These are phyloP conservation scores for Lasioglossum albipes DNA, from an alignment of 1,140 invertebrate genomes.

Conservation along the genomic window DNA sequence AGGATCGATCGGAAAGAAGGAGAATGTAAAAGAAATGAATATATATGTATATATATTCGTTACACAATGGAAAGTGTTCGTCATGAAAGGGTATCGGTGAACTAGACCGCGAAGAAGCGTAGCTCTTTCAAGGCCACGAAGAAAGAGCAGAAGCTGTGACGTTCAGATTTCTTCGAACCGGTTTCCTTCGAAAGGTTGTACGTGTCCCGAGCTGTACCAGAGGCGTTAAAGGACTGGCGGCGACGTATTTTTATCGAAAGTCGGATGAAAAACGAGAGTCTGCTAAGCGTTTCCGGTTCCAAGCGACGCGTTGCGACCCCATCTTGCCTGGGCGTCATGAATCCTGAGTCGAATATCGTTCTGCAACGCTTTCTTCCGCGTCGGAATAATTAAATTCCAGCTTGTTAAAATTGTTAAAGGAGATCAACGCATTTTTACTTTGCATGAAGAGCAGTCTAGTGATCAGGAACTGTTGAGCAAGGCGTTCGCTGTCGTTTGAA, in stretches of 20 bases:
- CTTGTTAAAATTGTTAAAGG: no score
- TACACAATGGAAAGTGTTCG: conserved; percentile 80
- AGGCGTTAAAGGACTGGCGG: conserved; percentile 9
- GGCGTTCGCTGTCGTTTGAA: no score
- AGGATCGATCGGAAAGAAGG: not conserved
- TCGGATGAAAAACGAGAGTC: not conserved
- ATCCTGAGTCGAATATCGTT: no score
- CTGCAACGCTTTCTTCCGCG: not conserved
- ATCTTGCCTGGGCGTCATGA: not conserved
- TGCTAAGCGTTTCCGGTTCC: not conserved
- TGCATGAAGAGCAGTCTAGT: no score
- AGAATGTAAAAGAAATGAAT: no score
- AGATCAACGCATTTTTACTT: no score
- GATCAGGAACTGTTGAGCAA: no score
- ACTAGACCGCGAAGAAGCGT: conserved; percentile 77
- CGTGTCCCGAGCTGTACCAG: not conserved
- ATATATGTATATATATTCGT: conserved; percentile 60
- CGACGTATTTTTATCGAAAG: not conserved
- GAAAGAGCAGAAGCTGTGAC: conserved; percentile 70
- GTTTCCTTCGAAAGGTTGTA: conserved; percentile 60
- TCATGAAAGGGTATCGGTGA: conserved; percentile 76
- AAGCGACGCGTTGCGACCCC: not conserved
- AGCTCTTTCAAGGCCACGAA: conserved; percentile 77
- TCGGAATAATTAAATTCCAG: not conserved
- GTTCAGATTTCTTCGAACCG: conserved; percentile 72